These are phyloP conservation scores for Micrastur ruficollis DNA, from an alignment of 2,797 vertebrate genomes.

Conservation along the genomic window DNA sequence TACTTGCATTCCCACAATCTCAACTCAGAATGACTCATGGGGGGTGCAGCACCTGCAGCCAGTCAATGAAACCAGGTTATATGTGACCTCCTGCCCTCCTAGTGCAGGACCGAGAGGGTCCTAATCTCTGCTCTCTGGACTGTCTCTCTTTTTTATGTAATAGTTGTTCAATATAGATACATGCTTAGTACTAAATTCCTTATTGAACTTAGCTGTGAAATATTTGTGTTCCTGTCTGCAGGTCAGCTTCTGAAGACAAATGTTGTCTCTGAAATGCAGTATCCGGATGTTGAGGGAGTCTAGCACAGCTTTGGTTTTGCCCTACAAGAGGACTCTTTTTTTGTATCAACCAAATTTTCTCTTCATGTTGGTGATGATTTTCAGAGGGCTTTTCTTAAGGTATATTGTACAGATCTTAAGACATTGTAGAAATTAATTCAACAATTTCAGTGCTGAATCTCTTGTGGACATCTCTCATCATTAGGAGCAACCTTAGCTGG, in stretches of 20 bases:
- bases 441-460: neutral
- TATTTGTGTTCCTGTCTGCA: neutral
- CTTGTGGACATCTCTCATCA: neutral
- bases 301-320: neutral
- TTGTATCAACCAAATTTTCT: neutral
- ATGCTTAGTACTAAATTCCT: neutral
- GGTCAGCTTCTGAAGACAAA: neutral
- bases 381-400: neutral
- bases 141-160: neutral
- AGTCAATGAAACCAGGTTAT: neutral
- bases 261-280: neutral
- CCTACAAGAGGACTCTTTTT: neutral
- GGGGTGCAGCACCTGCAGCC: neutral
- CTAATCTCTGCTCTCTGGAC: neutral
- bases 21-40: neutral
- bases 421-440: neutral
- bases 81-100: neutral
- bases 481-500: neutral
- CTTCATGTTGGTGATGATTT: neutral
- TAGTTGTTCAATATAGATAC: neutral
- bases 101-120: neutral
- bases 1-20: neutral
- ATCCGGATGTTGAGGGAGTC: neutral
- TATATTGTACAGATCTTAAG: neutral
- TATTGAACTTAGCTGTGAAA: neutral